phyloP scores from a whole-genome alignment of 2,113 vertebrate genomes.

The Thryonomys swinderianus region DNA sequence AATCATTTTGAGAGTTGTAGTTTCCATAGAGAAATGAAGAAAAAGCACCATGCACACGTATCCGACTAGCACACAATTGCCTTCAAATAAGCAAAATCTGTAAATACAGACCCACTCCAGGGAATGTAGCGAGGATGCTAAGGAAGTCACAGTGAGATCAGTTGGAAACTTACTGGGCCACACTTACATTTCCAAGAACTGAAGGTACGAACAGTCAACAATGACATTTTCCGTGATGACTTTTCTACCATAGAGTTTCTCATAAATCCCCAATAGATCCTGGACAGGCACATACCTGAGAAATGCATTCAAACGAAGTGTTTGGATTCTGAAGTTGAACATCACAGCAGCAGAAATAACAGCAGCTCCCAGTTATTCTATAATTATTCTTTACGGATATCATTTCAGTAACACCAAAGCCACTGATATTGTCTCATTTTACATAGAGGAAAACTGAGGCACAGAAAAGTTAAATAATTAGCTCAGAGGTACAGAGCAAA shows the following conservation, averaged over 20 bases:
- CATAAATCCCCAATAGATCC: conserved; percentile 87
- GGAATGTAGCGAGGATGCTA: background rate
- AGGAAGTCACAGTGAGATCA: background rate
- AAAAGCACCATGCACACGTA: background rate
- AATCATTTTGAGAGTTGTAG: background rate
- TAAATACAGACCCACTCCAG: background rate
- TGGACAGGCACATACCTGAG: conserved; percentile 88
- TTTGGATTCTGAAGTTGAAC: background rate
- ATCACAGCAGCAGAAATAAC: too few species aligned
- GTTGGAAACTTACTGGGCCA: background rate
- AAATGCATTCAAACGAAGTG: background rate
- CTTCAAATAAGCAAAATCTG: background rate
- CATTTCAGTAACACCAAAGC: background rate
- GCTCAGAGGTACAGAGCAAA: background rate
- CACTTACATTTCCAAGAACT: conserved; percentile 88
- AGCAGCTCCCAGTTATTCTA: background rate
- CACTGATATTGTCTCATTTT: background rate
- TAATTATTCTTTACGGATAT: background rate
- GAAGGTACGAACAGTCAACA: conserved; percentile 85
- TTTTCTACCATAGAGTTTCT: conserved; percentile 83
- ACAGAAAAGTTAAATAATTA: background rate
- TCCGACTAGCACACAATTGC: rapidly evolving
- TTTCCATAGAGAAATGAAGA: background rate
- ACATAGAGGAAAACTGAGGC: background rate
- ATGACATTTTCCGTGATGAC: conserved; percentile 84